Evolutionary conservation across 2,888 invertebrate species (phyloP).

Genomic region (Volucella inanis): DNA sequence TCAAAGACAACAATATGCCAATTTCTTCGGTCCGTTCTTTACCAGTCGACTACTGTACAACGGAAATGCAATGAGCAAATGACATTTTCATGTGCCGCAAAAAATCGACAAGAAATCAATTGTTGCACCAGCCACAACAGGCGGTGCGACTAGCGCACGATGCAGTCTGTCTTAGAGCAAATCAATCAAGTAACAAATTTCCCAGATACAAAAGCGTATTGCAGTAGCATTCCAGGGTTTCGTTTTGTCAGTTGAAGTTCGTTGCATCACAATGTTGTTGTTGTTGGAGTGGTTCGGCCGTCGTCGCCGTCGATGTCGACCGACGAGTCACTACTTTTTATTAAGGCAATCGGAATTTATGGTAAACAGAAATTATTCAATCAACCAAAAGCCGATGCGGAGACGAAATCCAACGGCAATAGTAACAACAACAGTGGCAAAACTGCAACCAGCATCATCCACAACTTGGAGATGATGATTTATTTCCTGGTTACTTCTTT

Average conservation of each 20-base stretch:
- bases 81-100: constrained; percentile 44
- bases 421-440: constrained; percentile 28
- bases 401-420: constrained; percentile 17
- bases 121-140: constrained; percentile 25
- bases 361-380: constrained; percentile 68
- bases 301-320: background rate
- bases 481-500: constrained; percentile 67
- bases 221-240: constrained; percentile 47
- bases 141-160: background rate
- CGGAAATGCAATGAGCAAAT: constrained; percentile 14
- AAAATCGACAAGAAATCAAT: constrained; percentile 34
- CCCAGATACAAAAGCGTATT: constrained; percentile 22
- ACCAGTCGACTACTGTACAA: background rate
- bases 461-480: constrained; percentile 59
- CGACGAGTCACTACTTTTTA: constrained; percentile 48
- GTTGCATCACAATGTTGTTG: constrained; percentile 48
- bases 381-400: constrained; percentile 52
- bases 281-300: constrained; percentile 23
- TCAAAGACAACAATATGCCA: background rate
- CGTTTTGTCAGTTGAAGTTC: constrained; percentile 34
- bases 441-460: constrained; percentile 52
- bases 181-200: constrained; percentile 63
- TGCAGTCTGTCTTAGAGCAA: constrained; percentile 35
- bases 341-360: constrained; percentile 65
- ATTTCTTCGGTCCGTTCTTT: constrained; percentile 15